Conservation (phyloP, 2,797 vertebrate species). For the Erpetoichthys calabaricus region DNA sequence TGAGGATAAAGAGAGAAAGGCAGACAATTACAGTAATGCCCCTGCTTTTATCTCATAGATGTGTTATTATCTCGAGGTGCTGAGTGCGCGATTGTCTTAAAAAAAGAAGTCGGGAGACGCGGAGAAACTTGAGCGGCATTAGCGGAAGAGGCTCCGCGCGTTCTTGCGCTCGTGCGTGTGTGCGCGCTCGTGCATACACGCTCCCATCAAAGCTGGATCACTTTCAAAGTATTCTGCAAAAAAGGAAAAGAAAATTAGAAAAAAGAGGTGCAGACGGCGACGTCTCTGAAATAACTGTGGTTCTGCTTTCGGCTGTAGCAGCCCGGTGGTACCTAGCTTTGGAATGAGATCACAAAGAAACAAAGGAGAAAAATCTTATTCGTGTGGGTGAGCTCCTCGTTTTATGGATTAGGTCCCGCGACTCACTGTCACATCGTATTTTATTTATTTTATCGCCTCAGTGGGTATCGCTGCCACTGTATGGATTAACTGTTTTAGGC, state of each 20-base stretch:
- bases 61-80: slow-evolving; percentile 68
- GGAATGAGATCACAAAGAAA: slow-evolving; percentile 55
- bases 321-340: slow-evolving; percentile 45
- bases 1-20: slow-evolving; percentile 67
- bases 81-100: slow-evolving; percentile 67
- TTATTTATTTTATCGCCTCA: too few species aligned
- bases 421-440: too few species aligned
- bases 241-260: slow-evolving; percentile 19
- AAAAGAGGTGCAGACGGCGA: slow-evolving; percentile 46
- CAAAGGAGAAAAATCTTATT: slow-evolving; percentile 52
- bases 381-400: not conserved
- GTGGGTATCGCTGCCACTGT: too few species aligned
- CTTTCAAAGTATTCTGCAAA: slow-evolving; percentile 61
- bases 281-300: slow-evolving; percentile 39
- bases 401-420: too few species aligned
- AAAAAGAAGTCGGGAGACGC: slow-evolving; percentile 62
- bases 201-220: slow-evolving; percentile 49
- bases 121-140: slow-evolving; percentile 70
- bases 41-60: slow-evolving; percentile 74
- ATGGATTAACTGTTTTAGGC: too few species aligned
- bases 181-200: too few species aligned
- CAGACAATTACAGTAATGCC: slow-evolving; percentile 77
- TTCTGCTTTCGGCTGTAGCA: slow-evolving; percentile 52
- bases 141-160: slow-evolving; percentile 56
- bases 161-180: slow-evolving; percentile 18